Percentiles rank a stretch among this genome's conserved stretches.
phyloP scores from a whole-genome alignment of 2,113 vertebrate genomes.

The Phainopepla nitens region DNA sequence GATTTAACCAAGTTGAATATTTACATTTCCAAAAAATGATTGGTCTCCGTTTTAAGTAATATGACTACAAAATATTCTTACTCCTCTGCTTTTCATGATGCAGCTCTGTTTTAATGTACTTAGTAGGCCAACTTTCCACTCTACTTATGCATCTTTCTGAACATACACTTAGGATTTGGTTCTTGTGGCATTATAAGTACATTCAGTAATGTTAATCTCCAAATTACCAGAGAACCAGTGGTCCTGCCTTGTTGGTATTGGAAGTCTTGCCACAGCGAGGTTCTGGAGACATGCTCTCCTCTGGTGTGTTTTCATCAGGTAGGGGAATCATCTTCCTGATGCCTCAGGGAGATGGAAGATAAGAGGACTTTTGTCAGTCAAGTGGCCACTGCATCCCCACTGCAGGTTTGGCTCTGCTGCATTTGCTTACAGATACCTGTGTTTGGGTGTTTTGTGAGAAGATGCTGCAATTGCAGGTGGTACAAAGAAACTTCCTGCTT shows the following conservation, averaged over 20 bases:
- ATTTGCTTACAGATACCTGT: not conserved
- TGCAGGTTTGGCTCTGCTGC: not conserved
- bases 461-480: not conserved
- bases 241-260: not conserved
- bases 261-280: not conserved
- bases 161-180: not conserved
- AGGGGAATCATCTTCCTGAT: not conserved
- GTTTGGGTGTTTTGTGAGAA: not conserved
- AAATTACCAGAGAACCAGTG: not conserved
- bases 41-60: not conserved
- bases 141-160: not conserved
- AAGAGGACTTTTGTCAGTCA: not conserved
- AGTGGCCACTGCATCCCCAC: fast-evolving
- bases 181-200: not conserved
- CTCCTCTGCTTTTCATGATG: not conserved
- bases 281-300: not conserved
- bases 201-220: not conserved
- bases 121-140: not conserved
- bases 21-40: conserved; percentile 11
- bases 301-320: not conserved
- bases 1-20: conserved; percentile 72
- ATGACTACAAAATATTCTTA: not conserved
- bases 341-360: fast-evolving
- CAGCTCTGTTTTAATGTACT: not conserved
- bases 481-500: not conserved